These are phyloP conservation scores for Proisotoma minuta DNA, from an alignment of 2,888 invertebrate genomes.

Conservation along the genomic window DNA sequence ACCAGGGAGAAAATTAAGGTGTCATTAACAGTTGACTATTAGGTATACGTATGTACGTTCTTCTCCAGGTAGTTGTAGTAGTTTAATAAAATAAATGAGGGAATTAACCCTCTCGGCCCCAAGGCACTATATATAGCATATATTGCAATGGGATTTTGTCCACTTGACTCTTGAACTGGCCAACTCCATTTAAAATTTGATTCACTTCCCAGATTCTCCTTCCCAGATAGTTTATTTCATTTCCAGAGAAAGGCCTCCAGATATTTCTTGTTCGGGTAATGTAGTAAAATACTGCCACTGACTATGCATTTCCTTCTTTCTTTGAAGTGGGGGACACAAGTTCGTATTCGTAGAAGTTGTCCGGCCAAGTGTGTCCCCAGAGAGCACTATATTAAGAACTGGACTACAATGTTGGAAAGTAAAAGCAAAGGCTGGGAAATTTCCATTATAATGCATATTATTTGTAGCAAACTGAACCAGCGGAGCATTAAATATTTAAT, in stretches of 20 bases:
- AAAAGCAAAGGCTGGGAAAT: not conserved
- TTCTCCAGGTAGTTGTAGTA: not conserved
- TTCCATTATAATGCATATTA: not conserved
- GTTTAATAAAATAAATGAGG: conserved; percentile 4
- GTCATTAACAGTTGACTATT: conserved; percentile 47
- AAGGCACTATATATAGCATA: too few relatives aligned
- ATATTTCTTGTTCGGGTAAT: too few relatives aligned
- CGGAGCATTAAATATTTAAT: conserved; percentile 2
- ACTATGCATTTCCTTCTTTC: too few relatives aligned
- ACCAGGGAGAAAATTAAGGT: conserved; percentile 46
- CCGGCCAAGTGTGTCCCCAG: conserved; percentile 45
- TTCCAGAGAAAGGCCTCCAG: too few relatives aligned
- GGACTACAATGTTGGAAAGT: conserved; percentile 25
- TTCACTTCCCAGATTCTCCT: too few relatives aligned
- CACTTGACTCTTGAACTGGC: too few relatives aligned
- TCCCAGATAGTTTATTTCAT: too few relatives aligned
- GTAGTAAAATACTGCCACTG: too few relatives aligned
- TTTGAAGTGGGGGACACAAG: conserved; percentile 18
- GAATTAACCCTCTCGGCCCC: not conserved
- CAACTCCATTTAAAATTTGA: too few relatives aligned
- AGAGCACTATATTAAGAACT: conserved; percentile 48
- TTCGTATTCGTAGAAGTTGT: conserved; percentile 34
- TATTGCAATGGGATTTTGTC: too few relatives aligned
- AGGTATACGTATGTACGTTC: too few relatives aligned
- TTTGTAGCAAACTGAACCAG: not conserved